These are phyloP conservation scores for Hozukius guyotensis DNA, from an alignment of 2,797 vertebrate genomes.

Conservation along the genomic window DNA sequence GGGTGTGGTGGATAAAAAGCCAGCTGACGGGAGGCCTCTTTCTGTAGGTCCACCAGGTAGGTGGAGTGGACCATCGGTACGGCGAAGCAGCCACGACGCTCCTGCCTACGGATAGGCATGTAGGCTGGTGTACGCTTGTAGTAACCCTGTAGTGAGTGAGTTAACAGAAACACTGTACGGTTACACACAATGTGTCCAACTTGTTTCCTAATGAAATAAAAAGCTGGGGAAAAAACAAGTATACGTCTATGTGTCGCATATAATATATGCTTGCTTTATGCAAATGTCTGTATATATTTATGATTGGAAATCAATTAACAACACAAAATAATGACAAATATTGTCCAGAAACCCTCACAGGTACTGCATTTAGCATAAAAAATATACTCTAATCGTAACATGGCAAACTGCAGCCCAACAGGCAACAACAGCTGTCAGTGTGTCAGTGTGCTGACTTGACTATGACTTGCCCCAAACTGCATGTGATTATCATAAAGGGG, in stretches of 20 bases:
- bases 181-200: neutral
- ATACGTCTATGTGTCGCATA: neutral
- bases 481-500: no score
- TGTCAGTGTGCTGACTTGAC: no score
- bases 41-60: slow-evolving; percentile 89
- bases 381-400: no score
- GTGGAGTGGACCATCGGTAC: slow-evolving; percentile 96
- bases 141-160: slow-evolving; percentile 84
- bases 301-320: no score
- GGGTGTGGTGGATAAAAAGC: slow-evolving; percentile 89
- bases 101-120: slow-evolving; percentile 88
- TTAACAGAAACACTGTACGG: neutral
- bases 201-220: neutral
- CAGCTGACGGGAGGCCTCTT: slow-evolving; percentile 82
- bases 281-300: no score
- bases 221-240: neutral
- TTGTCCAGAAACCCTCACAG: no score
- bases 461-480: no score
- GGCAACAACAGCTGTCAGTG: no score
- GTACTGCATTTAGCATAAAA: no score
- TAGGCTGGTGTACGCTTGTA: slow-evolving; percentile 91
- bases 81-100: slow-evolving; percentile 87
- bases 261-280: no score
- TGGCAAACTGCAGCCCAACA: no score
- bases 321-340: fast-evolving